These are phyloP conservation scores for Naja naja DNA, from an alignment of 2,113 vertebrate species.

Conservation along the genomic window DNA sequence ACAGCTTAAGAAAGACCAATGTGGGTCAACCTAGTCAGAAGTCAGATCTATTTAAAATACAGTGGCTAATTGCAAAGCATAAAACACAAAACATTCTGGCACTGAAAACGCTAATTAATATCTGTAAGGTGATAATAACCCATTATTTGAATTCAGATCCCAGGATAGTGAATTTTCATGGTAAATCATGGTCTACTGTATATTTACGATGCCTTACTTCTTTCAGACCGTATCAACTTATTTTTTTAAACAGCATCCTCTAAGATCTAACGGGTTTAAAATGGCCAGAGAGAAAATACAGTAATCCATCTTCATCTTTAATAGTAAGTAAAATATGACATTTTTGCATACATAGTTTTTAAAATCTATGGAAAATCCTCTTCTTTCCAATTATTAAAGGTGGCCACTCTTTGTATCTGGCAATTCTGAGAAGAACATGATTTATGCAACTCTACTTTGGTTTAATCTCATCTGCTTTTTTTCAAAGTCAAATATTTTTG, in stretches of 20 bases:
- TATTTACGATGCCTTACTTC: background rate
- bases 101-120: background rate
- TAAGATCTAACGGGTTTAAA: background rate
- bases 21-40: background rate
- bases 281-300: background rate
- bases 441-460: background rate
- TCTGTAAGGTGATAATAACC: background rate
- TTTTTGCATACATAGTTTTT: background rate
- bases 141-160: background rate
- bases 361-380: background rate
- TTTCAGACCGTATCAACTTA: background rate
- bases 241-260: background rate
- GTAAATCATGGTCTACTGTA: background rate
- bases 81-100: background rate
- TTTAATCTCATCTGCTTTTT: background rate
- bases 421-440: background rate
- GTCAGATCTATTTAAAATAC: background rate
- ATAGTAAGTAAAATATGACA: background rate
- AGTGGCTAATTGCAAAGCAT: background rate
- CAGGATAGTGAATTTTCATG: background rate
- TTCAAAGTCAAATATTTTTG: background rate
- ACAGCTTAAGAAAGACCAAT: background rate
- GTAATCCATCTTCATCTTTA: background rate
- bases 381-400: background rate
- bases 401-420: background rate